These are phyloP conservation scores for Regulus satrapa DNA, from an alignment of 2,113 vertebrate genomes.

Conservation along the genomic window DNA sequence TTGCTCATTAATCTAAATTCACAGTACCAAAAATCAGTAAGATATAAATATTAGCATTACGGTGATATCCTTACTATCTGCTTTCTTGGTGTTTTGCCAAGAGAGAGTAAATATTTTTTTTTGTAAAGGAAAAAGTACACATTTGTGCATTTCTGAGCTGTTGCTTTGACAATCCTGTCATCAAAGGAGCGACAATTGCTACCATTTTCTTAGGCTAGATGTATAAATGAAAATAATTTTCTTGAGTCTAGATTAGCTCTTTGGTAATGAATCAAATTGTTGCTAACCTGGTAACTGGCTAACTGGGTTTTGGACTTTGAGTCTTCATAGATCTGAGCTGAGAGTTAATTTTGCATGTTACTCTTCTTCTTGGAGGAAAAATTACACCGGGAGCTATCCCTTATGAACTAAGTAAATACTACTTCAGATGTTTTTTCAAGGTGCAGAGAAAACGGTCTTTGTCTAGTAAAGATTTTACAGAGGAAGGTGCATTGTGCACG, in stretches of 20 bases:
- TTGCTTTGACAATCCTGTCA: not conserved
- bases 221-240: not conserved
- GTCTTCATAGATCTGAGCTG: not conserved
- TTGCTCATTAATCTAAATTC: constrained; percentile 37
- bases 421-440: not conserved
- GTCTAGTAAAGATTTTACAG: not conserved
- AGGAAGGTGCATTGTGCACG: not conserved
- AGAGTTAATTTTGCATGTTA: not conserved
- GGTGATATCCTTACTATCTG: not conserved
- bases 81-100: not conserved
- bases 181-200: not conserved
- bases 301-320: not conserved
- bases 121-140: not conserved
- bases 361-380: not conserved
- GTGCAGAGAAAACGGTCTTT: not conserved
- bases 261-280: not conserved
- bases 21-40: not conserved
- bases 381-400: not conserved
- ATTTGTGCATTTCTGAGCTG: not conserved
- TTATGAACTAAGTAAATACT: not conserved
- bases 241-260: not conserved
- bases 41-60: not conserved
- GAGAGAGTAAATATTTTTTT: not conserved
- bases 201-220: not conserved
- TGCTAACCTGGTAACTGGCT: not conserved